Evolutionary conservation across 1,140 invertebrate species (phyloP), one percentile per base, ranked within the genome.

Genomic region (Drosophila neocordata): DNA sequence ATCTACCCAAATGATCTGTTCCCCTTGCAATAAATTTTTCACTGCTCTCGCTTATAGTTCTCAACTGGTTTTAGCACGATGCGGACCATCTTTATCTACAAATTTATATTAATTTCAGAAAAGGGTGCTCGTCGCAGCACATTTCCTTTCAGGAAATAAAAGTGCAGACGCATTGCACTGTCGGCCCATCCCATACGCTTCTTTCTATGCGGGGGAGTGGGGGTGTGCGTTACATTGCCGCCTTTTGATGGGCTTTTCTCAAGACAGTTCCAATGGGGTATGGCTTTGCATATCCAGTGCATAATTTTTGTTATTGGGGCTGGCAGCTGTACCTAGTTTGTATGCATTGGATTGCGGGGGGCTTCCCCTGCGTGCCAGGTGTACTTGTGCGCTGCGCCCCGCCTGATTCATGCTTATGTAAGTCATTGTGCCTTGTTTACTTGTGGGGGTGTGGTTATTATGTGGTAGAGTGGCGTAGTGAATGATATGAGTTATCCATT

Each of bases 231-330:
- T 22, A 18, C 2, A 87, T 88, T 88, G 83, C 83, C 83, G 64
- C 75, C 75, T 70, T 48, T 81, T 27, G 76, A 62, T 52, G 75
- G 60, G 55, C 57, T 61, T 24, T 59, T 11, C 71, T 70, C 44
- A 51, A 65, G 68, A 73, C 22, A 48, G 84, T 72, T 72, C 65
- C 84, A 83, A 85, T 90, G 89, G 89, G 89, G 89, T 90, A 90
- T 90, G 89, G 89, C 81, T 90, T 90, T 90, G 84, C 89, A 90
- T 90, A 90, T 90, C 89, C 89, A 90, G 89, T 87, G 85, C 79
- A 58, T 81, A 90, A 90, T 90, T 90, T 90, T 90, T 90, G 77
- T 52, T n/a, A 57, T 11, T 48, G 77, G 89, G 79, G 81, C 53
- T 31, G 6, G 57, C 48, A 66, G 80, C 78, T 90, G 89, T 72